A percentile compares a stretch with the other conserved stretches of the same genome.
phyloP scores from a whole-genome alignment of 1,140 invertebrate genomes.

The Chlorops oryzae region DNA sequence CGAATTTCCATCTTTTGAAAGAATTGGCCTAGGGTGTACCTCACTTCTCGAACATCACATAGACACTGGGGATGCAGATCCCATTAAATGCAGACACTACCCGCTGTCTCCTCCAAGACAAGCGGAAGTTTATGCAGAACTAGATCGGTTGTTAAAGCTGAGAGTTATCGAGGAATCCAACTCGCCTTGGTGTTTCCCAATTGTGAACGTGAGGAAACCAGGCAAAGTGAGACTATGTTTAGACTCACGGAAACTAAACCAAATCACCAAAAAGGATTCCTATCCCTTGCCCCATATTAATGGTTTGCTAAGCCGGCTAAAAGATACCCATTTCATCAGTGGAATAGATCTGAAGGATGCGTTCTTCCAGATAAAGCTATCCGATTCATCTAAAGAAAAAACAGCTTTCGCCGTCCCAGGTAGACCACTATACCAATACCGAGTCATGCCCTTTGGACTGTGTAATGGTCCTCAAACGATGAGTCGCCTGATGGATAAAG shows the following conservation, averaged over 20 bases:
- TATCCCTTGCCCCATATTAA: neutral
- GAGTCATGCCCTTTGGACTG: constrained; percentile 12
- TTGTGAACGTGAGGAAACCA: constrained; percentile 27
- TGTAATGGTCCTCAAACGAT: neutral
- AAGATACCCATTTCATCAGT: neutral
- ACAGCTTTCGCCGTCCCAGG: too few relatives aligned
- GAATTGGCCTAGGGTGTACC: too few relatives aligned
- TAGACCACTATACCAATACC: too few relatives aligned
- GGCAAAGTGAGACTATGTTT: constrained; percentile 24
- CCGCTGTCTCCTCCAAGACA: constrained; percentile 19
- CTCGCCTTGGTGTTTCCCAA: constrained; percentile 24
- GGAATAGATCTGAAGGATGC: neutral
- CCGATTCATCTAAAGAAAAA: too few relatives aligned
- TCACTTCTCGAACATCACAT: too few relatives aligned
- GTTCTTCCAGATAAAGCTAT: neutral
- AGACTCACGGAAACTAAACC: constrained; percentile 27
- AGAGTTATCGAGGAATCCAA: constrained; percentile 18
- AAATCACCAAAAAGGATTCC: constrained; percentile 24
- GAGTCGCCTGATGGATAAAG: constrained; percentile 1
- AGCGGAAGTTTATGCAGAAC: constrained; percentile 16
- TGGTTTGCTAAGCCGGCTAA: neutral
- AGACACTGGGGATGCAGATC: too few relatives aligned
- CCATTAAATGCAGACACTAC: too few relatives aligned
- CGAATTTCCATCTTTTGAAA: too few relatives aligned
- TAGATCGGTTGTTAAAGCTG: constrained; percentile 20